Evolutionary conservation across 2,797 vertebrate species (phyloP).

Genomic region (Alauda arvensis): DNA sequence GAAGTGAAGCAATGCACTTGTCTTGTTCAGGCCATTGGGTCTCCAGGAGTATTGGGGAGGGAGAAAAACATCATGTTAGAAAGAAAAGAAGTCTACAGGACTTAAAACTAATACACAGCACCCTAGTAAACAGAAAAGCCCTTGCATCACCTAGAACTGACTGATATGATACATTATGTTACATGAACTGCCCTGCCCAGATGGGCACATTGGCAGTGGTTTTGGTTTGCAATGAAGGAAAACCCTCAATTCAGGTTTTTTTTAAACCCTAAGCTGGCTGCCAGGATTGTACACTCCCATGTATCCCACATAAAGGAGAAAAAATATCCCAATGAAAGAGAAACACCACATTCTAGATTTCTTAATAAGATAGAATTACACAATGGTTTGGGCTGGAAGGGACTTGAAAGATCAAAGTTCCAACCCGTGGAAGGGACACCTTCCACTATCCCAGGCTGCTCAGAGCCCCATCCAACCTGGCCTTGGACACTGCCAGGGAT

Average conservation of each 20-base stretch:
- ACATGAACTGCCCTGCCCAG: neutral
- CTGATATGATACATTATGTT: neutral
- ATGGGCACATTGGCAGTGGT: neutral
- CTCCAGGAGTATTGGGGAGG: neutral
- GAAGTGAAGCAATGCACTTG: neutral
- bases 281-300: neutral
- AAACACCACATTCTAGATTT: neutral
- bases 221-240: neutral
- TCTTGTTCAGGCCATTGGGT: neutral
- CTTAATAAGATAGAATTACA: neutral
- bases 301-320: neutral
- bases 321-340: neutral
- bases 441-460: neutral
- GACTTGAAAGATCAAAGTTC: neutral
- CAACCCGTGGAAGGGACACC: neutral
- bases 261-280: neutral
- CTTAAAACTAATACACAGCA: neutral
- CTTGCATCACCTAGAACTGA: neutral
- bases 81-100: neutral
- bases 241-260: neutral
- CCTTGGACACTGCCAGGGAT: neutral
- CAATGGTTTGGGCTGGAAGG: neutral
- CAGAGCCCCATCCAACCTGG: neutral
- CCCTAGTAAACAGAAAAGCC: neutral
- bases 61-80: neutral